A percentile compares a stretch with the other conserved stretches of the same genome.
Conservation (phyloP, 2,888 invertebrate genomes). For the Macaria liturata region DNA sequence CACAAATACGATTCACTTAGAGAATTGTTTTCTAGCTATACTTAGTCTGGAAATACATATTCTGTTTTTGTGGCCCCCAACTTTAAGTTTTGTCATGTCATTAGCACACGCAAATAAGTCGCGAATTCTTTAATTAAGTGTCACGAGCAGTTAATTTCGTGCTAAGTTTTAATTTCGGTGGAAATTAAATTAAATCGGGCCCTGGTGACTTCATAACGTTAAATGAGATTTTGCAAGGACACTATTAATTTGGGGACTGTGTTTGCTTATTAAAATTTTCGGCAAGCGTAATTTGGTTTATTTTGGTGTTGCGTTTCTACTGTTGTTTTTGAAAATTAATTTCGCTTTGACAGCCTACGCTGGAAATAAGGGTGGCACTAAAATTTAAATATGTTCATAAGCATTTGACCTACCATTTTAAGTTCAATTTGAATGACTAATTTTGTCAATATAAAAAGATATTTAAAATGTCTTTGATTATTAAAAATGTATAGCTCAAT, state of each 20-base stretch:
- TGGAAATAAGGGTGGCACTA: no score
- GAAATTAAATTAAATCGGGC: conserved; percentile 46
- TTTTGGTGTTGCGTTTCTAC: conserved; percentile 1
- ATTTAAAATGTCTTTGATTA: no score
- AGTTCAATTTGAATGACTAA: no score
- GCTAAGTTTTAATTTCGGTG: conserved; percentile 43
- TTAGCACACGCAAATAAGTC: conserved; percentile 33
- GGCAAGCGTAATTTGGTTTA: conserved; percentile 6
- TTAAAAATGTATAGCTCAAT: no score
- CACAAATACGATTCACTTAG: no score
- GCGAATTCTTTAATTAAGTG: conserved; percentile 46
- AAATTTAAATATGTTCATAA: no score
- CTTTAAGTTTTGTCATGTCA: neutral
- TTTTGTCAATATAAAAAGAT: no score
- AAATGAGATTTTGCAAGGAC: conserved; percentile 38
- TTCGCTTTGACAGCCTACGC: conserved; percentile 6
- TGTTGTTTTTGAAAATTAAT: neutral
- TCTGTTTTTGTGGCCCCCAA: neutral
- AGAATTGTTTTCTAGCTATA: no score
- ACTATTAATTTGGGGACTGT: conserved; percentile 28
- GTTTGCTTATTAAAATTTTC: conserved; percentile 12
- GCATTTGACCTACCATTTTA: no score
- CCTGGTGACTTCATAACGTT: conserved; percentile 37
- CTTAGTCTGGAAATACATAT: neutral
- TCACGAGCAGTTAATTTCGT: conserved; percentile 43